Conservation (phyloP, 2,888 invertebrate species). For the Phoenoteleia sp. region DNA sequence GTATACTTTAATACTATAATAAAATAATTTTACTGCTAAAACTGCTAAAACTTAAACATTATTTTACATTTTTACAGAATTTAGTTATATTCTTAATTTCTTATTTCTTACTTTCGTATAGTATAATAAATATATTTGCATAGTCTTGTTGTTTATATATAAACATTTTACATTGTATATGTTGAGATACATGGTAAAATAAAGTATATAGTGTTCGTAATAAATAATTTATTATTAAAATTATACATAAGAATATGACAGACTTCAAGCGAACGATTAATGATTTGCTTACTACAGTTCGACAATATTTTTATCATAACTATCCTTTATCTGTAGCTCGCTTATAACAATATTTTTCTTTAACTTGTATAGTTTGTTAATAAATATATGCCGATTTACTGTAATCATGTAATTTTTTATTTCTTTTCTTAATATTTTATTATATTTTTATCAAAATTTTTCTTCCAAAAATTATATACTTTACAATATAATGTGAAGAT, state of each 20-base stretch:
- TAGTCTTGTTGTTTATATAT: background rate
- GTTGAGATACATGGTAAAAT: no score
- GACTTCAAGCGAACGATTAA: conserved; percentile 84
- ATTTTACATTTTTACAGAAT: no score
- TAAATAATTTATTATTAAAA: conserved; percentile 86
- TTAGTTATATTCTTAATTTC: no score
- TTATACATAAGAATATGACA: conserved; percentile 84
- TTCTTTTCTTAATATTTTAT: background rate
- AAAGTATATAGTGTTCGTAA: conserved; percentile 75
- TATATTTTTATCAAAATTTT: background rate
- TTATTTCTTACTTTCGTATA: no score
- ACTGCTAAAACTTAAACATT: no score
- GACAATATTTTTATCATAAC: conserved; percentile 76
- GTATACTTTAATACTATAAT: no score
- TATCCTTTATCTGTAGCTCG: conserved; percentile 57
- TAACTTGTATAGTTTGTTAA: conserved; percentile 24
- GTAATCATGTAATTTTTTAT: background rate
- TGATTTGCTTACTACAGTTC: conserved; percentile 80
- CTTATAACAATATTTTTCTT: background rate
- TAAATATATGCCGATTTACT: conserved; percentile 7
- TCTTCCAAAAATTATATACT: background rate
- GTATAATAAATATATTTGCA: no score
- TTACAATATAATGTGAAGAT: background rate
- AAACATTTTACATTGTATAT: background rate
- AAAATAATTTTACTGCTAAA: no score